These are phyloP conservation scores for Chondrosia reniformis DNA, from an alignment of 37 sponge, comb jelly and placozoan genomes.

Conservation along the genomic window DNA sequence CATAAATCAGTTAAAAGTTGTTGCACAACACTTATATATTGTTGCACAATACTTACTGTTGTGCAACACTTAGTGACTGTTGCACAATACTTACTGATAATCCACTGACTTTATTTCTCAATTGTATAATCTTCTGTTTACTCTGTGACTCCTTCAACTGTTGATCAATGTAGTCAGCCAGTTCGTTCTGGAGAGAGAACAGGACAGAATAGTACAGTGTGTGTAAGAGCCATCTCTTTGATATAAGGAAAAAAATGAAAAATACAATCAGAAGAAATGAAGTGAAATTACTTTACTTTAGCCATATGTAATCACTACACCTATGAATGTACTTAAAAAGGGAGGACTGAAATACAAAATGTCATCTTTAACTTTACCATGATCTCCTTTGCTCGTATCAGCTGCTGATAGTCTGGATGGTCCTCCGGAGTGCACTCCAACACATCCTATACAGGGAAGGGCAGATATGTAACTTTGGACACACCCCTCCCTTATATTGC, in stretches of 20 bases:
- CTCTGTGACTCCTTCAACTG: constrained; percentile 79
- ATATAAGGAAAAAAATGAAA: too few relatives aligned
- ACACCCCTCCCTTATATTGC: too few relatives aligned
- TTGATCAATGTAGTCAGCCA: constrained; percentile 81
- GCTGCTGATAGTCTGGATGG: constrained; percentile 67
- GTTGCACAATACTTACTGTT: background rate
- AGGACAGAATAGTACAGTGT: too few relatives aligned
- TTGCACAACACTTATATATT: background rate
- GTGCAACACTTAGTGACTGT: background rate
- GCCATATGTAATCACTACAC: too few relatives aligned
- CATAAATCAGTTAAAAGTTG: background rate
- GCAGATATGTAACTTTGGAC: too few relatives aligned
- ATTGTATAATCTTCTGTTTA: constrained; percentile 56
- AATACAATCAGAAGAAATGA: too few relatives aligned
- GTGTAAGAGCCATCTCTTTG: too few relatives aligned
- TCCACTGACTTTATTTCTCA: constrained; percentile 74
- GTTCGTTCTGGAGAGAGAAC: constrained; percentile 34
- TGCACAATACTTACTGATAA: constrained; percentile 40
- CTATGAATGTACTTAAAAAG: too few relatives aligned
- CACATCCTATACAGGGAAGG: constrained; percentile 40
- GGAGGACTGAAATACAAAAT: background rate
- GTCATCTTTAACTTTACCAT: constrained; percentile 35
- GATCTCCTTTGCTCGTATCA: constrained; percentile 44
- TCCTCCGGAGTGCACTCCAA: constrained; percentile 54
- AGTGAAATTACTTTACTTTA: too few relatives aligned